Percentiles rank a stretch among this genome's conserved stretches.
These are phyloP conservation scores for Noctuana brunneofusca DNA, from an alignment of 2,888 invertebrate species.

Conservation along the genomic window DNA sequence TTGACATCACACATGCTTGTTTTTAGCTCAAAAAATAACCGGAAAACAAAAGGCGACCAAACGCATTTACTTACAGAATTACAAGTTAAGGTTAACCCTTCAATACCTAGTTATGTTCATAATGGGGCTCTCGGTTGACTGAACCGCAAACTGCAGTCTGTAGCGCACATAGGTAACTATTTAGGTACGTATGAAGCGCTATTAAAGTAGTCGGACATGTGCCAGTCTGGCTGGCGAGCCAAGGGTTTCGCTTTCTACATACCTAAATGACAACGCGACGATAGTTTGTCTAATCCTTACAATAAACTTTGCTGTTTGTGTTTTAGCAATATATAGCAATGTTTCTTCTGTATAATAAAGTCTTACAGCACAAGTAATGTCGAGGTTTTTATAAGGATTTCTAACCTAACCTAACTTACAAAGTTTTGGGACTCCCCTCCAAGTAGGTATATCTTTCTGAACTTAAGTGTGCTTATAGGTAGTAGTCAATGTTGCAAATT, in stretches of 20 bases:
- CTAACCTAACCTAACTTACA: too few relatives aligned
- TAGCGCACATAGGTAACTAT: conserved; percentile 14
- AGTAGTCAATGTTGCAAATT: too few relatives aligned
- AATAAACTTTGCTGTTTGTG: background rate
- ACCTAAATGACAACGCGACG: conserved; percentile 12
- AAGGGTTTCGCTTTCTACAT: conserved; percentile 32
- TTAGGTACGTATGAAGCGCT: conserved; percentile 26
- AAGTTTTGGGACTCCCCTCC: too few relatives aligned
- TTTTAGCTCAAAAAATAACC: too few relatives aligned
- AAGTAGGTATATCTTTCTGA: too few relatives aligned
- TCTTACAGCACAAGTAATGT: too few relatives aligned
- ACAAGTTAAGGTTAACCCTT: background rate
- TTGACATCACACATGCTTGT: too few relatives aligned
- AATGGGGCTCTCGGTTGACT: background rate
- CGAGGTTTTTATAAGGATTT: too few relatives aligned
- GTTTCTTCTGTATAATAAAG: too few relatives aligned
- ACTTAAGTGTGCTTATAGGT: too few relatives aligned
- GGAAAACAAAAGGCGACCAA: too few relatives aligned
- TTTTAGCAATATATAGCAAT: background rate
- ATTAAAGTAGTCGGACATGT: conserved; percentile 32
- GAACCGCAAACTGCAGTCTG: conserved; percentile 3
- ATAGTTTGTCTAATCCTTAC: conserved; percentile 5
- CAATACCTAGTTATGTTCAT: background rate
- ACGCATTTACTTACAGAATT: background rate
- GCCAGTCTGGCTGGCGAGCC: conserved; percentile 32